phyloP scores from a whole-genome alignment of 1,140 invertebrate species.

The Brachionus plicatilis region DNA sequence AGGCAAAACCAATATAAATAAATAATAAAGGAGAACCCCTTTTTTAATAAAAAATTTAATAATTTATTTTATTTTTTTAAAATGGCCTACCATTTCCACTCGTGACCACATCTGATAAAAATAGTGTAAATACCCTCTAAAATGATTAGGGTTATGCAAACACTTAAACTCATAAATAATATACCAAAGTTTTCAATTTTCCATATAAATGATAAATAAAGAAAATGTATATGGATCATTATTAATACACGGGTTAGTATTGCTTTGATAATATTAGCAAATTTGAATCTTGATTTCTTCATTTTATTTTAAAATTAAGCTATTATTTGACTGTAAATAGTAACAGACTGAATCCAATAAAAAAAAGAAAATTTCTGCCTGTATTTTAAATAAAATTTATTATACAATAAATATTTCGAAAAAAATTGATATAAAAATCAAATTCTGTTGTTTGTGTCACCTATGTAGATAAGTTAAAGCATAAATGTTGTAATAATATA shows the following conservation, averaged over 20 bases:
- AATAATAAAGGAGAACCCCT: conserved; percentile 15
- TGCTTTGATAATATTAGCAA: neutral
- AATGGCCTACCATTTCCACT: neutral
- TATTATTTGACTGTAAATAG: neutral
- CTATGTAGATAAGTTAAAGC: neutral
- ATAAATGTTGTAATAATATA: neutral
- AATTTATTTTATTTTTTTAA: neutral
- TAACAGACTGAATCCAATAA: neutral
- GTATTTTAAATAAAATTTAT: neutral
- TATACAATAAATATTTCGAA: neutral
- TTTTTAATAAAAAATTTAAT: neutral
- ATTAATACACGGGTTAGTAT: neutral
- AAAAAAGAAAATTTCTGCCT: neutral
- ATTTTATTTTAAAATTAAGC: neutral
- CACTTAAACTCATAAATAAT: neutral
- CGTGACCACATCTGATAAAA: neutral
- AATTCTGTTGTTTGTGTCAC: neutral
- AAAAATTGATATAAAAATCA: neutral
- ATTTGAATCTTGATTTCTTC: conserved; percentile 18
- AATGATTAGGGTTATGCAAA: neutral
- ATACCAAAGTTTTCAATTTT: neutral
- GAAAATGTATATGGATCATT: neutral
- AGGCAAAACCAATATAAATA: neutral
- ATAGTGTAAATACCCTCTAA: neutral
- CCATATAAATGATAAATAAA: conserved; percentile 13